These are phyloP conservation scores for Dipodomys merriami DNA, from an alignment of 2,113 vertebrate species.

Conservation along the genomic window DNA sequence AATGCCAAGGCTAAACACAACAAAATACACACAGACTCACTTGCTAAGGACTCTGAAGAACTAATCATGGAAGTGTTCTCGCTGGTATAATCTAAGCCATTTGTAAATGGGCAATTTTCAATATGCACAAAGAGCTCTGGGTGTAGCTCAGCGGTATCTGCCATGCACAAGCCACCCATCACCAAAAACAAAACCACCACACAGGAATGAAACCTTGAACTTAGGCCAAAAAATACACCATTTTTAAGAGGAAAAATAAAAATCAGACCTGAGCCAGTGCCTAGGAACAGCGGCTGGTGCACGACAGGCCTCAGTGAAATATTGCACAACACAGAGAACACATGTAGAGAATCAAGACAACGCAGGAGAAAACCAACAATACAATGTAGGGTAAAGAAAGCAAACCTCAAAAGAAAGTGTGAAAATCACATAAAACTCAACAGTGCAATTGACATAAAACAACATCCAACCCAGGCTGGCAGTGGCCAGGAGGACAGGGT, in stretches of 20 bases:
- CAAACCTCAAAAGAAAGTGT: not conserved
- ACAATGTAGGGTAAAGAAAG: rapidly evolving
- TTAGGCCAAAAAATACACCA: not conserved
- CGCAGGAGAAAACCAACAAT: not conserved
- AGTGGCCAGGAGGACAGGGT: not conserved
- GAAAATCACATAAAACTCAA: rapidly evolving
- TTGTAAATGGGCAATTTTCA: not conserved
- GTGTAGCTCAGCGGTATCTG: not conserved
- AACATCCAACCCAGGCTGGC: too few species aligned
- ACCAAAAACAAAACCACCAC: too few species aligned
- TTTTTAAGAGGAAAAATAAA: not conserved
- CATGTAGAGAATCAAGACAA: rapidly evolving
- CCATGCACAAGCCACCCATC: not conserved
- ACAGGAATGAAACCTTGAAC: not conserved
- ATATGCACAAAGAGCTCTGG: not conserved
- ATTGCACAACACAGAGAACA: not conserved
- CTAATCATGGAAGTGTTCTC: not conserved
- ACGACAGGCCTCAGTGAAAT: rapidly evolving
- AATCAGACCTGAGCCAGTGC: not conserved
- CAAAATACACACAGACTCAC: not conserved
- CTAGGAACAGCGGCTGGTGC: not conserved
- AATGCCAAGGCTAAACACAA: not conserved
- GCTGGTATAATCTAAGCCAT: not conserved
- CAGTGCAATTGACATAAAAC: too few species aligned
- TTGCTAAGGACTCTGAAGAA: not conserved